phyloP scores from a whole-genome alignment of 2,888 invertebrate genomes.

The Argyresthia albistria region DNA sequence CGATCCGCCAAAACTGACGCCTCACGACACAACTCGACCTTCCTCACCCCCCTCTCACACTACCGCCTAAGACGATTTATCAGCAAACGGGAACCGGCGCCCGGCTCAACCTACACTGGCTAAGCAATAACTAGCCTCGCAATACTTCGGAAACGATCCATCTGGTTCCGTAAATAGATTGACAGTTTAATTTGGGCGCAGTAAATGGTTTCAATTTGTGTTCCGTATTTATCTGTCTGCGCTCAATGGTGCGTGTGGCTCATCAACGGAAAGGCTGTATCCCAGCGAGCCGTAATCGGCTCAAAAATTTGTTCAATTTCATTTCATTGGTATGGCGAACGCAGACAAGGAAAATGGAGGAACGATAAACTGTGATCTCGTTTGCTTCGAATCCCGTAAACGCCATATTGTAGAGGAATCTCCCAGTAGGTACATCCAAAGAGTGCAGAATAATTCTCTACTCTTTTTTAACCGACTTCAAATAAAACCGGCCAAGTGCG shows the following conservation, averaged over 20 bases:
- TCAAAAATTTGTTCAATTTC: background rate
- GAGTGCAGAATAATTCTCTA: too few relatives aligned
- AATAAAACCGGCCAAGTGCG: too few relatives aligned
- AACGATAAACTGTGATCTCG: background rate
- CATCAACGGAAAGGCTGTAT: background rate
- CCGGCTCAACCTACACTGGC: slow-evolving; percentile 20
- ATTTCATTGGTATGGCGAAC: background rate
- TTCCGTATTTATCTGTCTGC: background rate
- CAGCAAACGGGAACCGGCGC: background rate
- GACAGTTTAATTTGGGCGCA: slow-evolving; percentile 38
- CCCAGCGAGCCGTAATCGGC: background rate
- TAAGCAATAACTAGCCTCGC: slow-evolving; percentile 17
- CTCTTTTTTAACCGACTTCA: too few relatives aligned
- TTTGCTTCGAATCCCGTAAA: background rate
- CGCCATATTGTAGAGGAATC: background rate
- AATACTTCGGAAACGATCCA: slow-evolving; percentile 33
- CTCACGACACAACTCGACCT: slow-evolving; percentile 9
- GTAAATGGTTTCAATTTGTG: slow-evolving; percentile 1
- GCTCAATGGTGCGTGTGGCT: background rate
- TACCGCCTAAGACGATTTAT: too few relatives aligned
- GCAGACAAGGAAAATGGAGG: background rate
- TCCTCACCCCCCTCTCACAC: background rate
- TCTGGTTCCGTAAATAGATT: slow-evolving; percentile 44
- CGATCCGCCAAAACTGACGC: slow-evolving; percentile 36
- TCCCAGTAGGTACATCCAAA: too few relatives aligned